phyloP scores from a whole-genome alignment of 53 echinoderm and acorn worm species.

The Apostichopus leukothele region DNA sequence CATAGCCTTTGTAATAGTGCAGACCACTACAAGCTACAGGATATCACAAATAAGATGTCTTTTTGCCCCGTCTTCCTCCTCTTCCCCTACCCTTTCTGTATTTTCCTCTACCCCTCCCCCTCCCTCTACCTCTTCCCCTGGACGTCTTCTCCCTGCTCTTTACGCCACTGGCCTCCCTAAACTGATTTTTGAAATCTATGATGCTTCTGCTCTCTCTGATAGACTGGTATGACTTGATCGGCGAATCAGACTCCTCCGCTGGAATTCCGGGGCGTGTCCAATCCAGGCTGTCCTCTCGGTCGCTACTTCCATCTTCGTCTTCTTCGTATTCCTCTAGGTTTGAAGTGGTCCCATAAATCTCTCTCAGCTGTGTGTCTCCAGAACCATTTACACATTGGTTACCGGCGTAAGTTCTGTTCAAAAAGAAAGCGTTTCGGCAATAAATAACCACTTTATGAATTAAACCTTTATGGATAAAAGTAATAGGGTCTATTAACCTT shows the following conservation, averaged over 20 bases:
- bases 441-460: too few relatives aligned
- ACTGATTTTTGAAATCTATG: constrained; percentile 91
- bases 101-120: constrained; percentile 42
- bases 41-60: not conserved
- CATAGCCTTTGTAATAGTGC: too few relatives aligned
- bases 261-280: constrained; percentile 30
- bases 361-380: not conserved
- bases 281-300: constrained; percentile 16
- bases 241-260: constrained; percentile 55
- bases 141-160: constrained; percentile 17
- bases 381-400: not conserved
- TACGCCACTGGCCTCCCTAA: constrained; percentile 52
- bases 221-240: constrained; percentile 66
- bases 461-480: too few relatives aligned
- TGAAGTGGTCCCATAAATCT: not conserved
- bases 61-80: not conserved
- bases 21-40: too few relatives aligned
- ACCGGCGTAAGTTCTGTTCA: not conserved
- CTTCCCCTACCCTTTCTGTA: not conserved
- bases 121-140: constrained; percentile 9
- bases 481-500: too few relatives aligned
- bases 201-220: constrained; percentile 63
- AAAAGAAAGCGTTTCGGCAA: not conserved
- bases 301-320: constrained; percentile 46
- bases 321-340: not conserved